Base-by-base conservation (phyloP, 2,888 invertebrate genomes). In the Leucophenga montana region DNA sequence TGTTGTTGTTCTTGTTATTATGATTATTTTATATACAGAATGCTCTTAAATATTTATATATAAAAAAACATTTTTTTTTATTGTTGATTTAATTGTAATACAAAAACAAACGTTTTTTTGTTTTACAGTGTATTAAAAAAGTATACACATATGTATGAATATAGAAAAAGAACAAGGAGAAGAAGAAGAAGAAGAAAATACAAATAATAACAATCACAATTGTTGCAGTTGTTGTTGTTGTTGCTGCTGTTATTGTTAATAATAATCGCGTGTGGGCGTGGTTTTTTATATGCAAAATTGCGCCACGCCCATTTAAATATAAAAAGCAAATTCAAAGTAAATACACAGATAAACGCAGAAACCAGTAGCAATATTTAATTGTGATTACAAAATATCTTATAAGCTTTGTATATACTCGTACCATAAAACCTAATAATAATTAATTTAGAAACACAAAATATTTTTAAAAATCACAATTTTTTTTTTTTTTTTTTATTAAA, bases 71-170 rank as follows among this genome's bases (percentile, higher is more conserved):
- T 75, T 83, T 75, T 73, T 50, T 79, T 82, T 80, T 78, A 82
- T 84, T 80, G 80, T 84, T 80, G 84, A 82, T 82, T 84, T 80
- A 83, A 82, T 80, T 80, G 83, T 80, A 84, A 69, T 67, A 31
- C 18, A 27, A 27, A 39, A 39, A 39, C 8, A 39, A 31, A 74
- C 56, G 18, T 31, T 57, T 53, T 67, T 69, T 76, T 76, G 78
- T 76, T 79, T 74, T 71, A 39, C 39, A 66, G 61, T 57, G 61
- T 70, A 71, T 66, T n/a, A n/a, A 71, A 70, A 71, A 75, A 70
- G 78, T 78, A 75, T 76, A 75, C 75, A 72, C 71, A 65, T 72
- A 71, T 69, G 16, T 31, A 62, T n/a, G n/a, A n/a, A n/a, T n/a
- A n/a, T n/a, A n/a, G n/a, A 68, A 62, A 67, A 72, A 69, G 46